Conservation (phyloP, 2,113 vertebrate species). For the Cheilinus undulatus region DNA sequence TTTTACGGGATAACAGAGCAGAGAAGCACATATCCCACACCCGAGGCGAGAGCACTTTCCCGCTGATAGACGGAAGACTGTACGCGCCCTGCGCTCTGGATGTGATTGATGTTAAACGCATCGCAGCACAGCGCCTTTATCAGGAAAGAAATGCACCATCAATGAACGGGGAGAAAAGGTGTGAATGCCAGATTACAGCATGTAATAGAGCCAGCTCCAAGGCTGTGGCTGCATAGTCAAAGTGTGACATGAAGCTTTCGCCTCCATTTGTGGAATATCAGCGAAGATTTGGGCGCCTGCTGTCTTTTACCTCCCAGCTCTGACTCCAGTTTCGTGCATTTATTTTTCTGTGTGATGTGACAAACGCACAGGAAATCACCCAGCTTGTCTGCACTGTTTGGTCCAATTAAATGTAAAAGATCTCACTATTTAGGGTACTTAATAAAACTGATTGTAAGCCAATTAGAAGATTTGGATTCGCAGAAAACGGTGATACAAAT, state of each 20-base stretch:
- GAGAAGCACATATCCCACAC: conserved; percentile 52
- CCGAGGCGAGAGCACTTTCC: conserved; percentile 64
- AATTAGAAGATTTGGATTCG: background rate
- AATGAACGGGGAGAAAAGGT: conserved; percentile 39
- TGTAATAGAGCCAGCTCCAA: conserved; percentile 28
- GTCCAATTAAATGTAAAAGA: conserved; percentile 10
- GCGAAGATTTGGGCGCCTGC: conserved; percentile 26
- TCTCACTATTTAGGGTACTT: background rate
- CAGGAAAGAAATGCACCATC: conserved; percentile 56
- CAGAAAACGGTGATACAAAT: conserved; percentile 9
- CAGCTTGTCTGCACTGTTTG: background rate
- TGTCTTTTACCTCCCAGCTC: conserved; percentile 7
- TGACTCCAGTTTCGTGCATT: conserved; percentile 3
- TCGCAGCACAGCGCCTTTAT: conserved; percentile 64
- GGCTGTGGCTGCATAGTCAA: conserved; percentile 9
- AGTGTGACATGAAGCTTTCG: conserved; percentile 25
- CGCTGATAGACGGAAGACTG: conserved; percentile 57
- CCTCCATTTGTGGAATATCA: conserved; percentile 23
- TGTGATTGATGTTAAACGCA: conserved; percentile 74
- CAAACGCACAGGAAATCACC: conserved; percentile 12
- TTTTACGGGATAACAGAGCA: conserved; percentile 48
- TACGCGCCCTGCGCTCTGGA: conserved; percentile 51
- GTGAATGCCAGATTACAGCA: conserved; percentile 52
- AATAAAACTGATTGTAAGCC: background rate
- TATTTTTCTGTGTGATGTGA: conserved; percentile 4